Evolutionary conservation across 2,888 invertebrate genomes (phyloP).

Genomic region (Altica lythri): DNA sequence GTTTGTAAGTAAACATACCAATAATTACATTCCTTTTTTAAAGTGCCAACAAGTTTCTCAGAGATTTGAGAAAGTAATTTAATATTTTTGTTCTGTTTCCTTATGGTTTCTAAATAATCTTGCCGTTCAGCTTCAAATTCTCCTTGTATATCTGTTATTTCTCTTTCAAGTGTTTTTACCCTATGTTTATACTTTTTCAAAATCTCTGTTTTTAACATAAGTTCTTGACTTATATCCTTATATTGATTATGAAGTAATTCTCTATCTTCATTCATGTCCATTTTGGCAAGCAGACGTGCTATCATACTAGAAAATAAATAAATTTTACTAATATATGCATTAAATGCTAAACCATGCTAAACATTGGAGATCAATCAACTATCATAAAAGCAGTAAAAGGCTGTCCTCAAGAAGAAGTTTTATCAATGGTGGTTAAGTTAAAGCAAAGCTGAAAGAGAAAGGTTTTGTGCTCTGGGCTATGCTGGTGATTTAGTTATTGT

Average conservation of each 20-base stretch:
- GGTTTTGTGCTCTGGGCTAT: too few species aligned
- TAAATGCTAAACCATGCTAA: too few species aligned
- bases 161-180: conserved; percentile 69
- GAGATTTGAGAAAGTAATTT: conserved; percentile 69
- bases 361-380: too few species aligned
- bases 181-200: conserved; percentile 69
- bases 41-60: conserved; percentile 68
- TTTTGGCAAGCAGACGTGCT: conserved; percentile 63
- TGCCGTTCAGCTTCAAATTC: conserved; percentile 82
- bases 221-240: conserved; percentile 77
- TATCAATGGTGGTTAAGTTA: too few species aligned
- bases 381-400: too few species aligned
- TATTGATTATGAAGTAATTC: conserved; percentile 75
- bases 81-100: conserved; percentile 72
- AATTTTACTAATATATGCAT: too few species aligned
- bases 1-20: too few species aligned
- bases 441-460: too few species aligned
- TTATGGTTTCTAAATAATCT: conserved; percentile 82
- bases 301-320: conserved; percentile 58
- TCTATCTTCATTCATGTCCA: conserved; percentile 70
- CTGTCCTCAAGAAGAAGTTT: too few species aligned
- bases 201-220: conserved; percentile 71
- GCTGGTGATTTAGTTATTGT: too few species aligned
- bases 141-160: conserved; percentile 76
- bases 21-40: conserved; percentile 76